A percentile compares a stretch with the other conserved stretches of the same genome.
These are phyloP conservation scores for Hippocampus guttulatus DNA, from an alignment of 2,113 vertebrate genomes.

Conservation along the genomic window DNA sequence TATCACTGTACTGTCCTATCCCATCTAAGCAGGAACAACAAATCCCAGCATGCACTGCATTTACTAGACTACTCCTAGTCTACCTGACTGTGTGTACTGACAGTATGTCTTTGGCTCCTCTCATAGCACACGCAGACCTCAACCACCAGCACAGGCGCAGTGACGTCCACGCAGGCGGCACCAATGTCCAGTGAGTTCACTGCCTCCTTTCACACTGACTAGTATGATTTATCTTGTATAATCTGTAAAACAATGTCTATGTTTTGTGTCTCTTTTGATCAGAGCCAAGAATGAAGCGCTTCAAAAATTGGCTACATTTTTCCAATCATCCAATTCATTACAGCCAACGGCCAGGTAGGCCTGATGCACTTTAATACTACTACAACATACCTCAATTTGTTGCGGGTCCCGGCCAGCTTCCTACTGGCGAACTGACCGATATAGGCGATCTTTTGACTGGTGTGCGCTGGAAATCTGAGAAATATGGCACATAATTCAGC, in stretches of 20 bases:
- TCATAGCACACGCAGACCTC: slow-evolving; percentile 34
- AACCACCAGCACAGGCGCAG: slow-evolving; percentile 44
- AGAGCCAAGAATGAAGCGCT: slow-evolving; percentile 75
- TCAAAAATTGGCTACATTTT: slow-evolving; percentile 73
- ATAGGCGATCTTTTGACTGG: no score
- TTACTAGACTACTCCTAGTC: background rate
- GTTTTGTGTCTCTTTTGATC: background rate
- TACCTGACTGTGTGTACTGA: background rate
- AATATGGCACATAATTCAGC: no score
- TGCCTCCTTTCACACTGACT: background rate
- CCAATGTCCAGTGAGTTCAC: slow-evolving; percentile 51
- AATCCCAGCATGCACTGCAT: background rate
- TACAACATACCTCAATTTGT: background rate
- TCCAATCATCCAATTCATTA: slow-evolving; percentile 55
- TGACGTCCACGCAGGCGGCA: slow-evolving; percentile 31
- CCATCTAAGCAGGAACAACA: no score
- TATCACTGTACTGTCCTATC: no score
- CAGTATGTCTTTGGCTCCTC: background rate
- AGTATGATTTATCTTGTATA: background rate
- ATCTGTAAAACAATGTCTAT: background rate
- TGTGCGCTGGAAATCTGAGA: no score
- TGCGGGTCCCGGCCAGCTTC: no score
- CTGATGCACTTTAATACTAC: background rate
- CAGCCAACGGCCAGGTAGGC: slow-evolving; percentile 35
- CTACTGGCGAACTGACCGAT: no score